Base-by-base conservation (phyloP, 2,113 vertebrate genomes). In the Ursus arctos region DNA sequence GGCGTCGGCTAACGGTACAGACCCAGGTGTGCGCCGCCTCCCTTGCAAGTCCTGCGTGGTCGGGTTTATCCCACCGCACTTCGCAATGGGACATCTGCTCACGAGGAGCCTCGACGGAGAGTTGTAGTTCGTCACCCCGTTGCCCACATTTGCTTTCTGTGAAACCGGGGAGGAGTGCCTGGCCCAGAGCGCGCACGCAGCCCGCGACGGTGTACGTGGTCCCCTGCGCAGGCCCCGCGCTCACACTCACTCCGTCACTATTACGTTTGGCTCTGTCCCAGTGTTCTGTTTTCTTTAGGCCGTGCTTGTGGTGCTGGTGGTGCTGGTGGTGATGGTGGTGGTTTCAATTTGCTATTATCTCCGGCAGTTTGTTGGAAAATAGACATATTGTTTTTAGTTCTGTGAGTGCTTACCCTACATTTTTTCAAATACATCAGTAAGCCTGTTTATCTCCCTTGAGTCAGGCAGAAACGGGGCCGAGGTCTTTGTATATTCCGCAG, bases 301-400 rank as follows among this genome's bases (percentile, higher is more conserved):
- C n/a, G 2, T 22, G 9, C 26, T 93, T 55, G 6, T 5, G 36
- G 88, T 90, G 51, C 36, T 36, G 4, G 36, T 36, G 36, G 13
- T 65, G 18, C 7, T 88, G 4, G 15, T 63, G 61, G 18, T 47
- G 12, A 49, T 55, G 72, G 31, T 79, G 33, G 36, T 49, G 77
- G 67, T 53, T 86, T 91, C 76, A 85, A 74, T 82, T 88, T 95
- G 59, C 61, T 93, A 10, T 79, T 79, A 47, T 81, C 19, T 91
- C 74, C 53, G 59, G 55, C 61, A 86, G 65, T 87, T 51, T 82
- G 61, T 95, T 98, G 82, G 83, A 72, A 92, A 91, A 84, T 19
- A 40, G 72, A 69, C 40, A 88, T 94, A 47, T 47, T 76, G 72
- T 24, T 76, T 96, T 65, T 43, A 80, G 93, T 94, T 93, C 51